phyloP scores from a whole-genome alignment of 1,140 invertebrate species.

The Macrobrachium rosenbergii region DNA sequence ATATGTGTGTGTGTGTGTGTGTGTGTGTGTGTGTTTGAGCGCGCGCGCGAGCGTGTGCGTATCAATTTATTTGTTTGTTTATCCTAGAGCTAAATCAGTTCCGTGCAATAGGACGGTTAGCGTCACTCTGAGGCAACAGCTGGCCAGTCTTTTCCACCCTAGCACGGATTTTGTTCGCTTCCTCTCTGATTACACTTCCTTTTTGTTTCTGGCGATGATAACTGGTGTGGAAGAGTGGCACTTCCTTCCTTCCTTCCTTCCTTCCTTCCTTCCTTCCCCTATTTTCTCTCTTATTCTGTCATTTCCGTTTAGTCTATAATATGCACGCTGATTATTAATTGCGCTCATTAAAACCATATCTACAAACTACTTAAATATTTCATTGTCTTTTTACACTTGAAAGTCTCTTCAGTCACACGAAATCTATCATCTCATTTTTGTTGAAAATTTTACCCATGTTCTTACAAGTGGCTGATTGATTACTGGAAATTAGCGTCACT shows the following conservation, averaged over 20 bases:
- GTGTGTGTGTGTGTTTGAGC: conserved; percentile 1
- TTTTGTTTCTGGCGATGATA: conserved; percentile 51
- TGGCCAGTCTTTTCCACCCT: not conserved
- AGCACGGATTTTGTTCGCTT: conserved; percentile 39
- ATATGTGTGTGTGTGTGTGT: not conserved
- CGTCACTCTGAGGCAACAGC: not conserved
- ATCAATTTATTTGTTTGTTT: not conserved
- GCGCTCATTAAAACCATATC: too few species aligned
- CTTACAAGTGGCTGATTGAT: too few species aligned
- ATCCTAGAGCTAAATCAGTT: not conserved
- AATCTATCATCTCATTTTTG: too few species aligned
- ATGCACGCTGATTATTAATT: not conserved
- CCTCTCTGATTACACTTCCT: conserved; percentile 50
- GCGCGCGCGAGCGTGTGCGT: conserved; percentile 1
- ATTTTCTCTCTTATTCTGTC: not conserved
- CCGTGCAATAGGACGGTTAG: not conserved
- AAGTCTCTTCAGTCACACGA: too few species aligned
- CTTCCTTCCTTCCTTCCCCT: too few species aligned
- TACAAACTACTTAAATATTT: too few species aligned
- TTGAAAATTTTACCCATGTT: too few species aligned
- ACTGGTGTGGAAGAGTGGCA: conserved; percentile 15
- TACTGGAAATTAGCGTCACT: too few species aligned
- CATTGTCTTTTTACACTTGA: too few species aligned
- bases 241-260: conserved; percentile 41
- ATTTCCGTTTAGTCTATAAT: not conserved